Conservation (phyloP, 2,797 vertebrate genomes). For the Antennarius maculatus region DNA sequence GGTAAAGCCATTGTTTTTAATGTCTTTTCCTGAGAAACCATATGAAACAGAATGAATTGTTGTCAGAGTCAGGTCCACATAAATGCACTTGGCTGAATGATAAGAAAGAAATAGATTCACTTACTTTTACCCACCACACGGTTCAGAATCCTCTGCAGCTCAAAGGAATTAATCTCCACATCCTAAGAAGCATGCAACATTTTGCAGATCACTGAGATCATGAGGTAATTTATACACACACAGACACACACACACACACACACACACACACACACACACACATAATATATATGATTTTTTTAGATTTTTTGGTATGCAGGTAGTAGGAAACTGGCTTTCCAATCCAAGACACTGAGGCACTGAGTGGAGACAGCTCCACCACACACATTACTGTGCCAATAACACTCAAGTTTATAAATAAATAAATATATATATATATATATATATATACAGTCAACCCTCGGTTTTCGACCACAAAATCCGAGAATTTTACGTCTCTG, state of each 20-base stretch:
- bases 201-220: neutral
- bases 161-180: conserved; percentile 86
- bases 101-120: neutral
- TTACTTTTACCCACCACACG: conserved; percentile 83
- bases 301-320: conserved; percentile 87
- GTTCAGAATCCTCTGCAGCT: conserved; percentile 86
- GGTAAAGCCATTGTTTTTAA: conserved; percentile 76
- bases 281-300: no score
- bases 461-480: no score
- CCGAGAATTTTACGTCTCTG: no score
- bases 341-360: conserved; percentile 98
- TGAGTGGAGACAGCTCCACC: conserved; percentile 96
- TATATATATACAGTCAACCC: no score
- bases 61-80: neutral
- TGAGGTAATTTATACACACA: neutral
- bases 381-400: conserved; percentile 99
- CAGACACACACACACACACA: no score
- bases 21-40: conserved; percentile 66
- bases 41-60: neutral
- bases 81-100: neutral
- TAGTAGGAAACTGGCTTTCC: conserved; percentile 99
- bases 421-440: no score
- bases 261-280: no score
- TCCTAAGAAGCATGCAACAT: conserved; percentile 74
- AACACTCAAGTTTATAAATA: no score